Evolutionary conservation across 1,140 invertebrate genomes (phyloP).

Genomic region (Drosophila oshimai): DNA sequence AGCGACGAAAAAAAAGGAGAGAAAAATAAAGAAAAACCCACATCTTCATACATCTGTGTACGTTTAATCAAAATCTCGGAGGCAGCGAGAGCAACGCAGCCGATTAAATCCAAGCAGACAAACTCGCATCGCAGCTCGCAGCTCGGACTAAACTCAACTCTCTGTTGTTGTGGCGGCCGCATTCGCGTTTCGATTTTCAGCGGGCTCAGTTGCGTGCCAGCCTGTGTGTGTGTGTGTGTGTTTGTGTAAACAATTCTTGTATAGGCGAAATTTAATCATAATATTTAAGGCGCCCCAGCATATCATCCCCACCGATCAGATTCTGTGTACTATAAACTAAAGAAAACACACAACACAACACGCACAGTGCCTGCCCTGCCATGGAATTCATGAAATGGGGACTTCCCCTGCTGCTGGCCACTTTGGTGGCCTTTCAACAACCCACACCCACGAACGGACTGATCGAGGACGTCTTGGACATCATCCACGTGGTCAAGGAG

Average conservation of each 20-base stretch:
- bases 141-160: conserved; percentile 20
- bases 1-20: neutral
- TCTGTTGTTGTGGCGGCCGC: conserved; percentile 24
- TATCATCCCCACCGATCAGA: conserved; percentile 4
- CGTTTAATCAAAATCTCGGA: conserved; percentile 17
- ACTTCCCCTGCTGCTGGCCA: conserved; percentile 9
- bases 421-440: conserved; percentile 14
- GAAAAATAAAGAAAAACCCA: conserved; percentile 14
- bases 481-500: conserved; percentile 85
- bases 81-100: conserved; percentile 3
- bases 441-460: conserved; percentile 72
- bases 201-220: conserved; percentile 41
- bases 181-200: conserved; percentile 62
- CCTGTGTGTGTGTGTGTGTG: conserved; percentile 2
- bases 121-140: neutral
- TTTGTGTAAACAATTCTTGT: conserved; percentile 3
- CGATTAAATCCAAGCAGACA: conserved; percentile 5
- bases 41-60: conserved; percentile 1
- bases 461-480: conserved; percentile 85
- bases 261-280: conserved; percentile 21
- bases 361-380: neutral
- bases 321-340: neutral
- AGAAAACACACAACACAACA: conserved; percentile 1
- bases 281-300: neutral
- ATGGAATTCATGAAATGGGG: conserved; percentile 21